Evolutionary conservation across 2,888 invertebrate species (phyloP), one percentile per base, ranked within the genome.

Genomic region (Notodonta dromedarius): DNA sequence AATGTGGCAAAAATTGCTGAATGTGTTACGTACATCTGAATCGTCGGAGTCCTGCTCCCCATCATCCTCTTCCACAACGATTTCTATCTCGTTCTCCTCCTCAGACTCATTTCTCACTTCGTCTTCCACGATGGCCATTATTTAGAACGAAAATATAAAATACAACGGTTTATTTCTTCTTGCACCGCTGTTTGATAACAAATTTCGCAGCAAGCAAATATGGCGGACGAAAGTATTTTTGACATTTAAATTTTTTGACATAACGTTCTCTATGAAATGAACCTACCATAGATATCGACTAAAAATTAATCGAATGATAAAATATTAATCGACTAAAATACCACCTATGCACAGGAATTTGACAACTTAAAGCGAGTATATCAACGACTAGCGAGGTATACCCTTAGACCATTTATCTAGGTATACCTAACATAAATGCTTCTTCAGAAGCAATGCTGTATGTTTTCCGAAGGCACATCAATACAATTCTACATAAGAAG

Each of bases 121-220:
- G 66, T 93, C 93, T 74, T 93, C 93, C 35, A 93, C 93, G 60
- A 93, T 89, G 74, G 93, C 93, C 93, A 93, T 93, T 69, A 73
- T 79, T 75, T 70, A 70, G 66, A 76, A 74, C 62, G 70, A 76
- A 78, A 75, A 63, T 63, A 65, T 67, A 68, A 62, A 35, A 65
- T 65, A 70, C 64, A 69, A 63, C 48, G 68, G 63, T 60, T 64
- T 71, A 72, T 60, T 67, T 67, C 61, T 56, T 62, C 66, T 67
- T 72, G 70, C 7, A 5, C 35, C 35, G 35, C 73, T 87, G 88
- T 88, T 88, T 88, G 83, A 82, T 85, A 89, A 86, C 87, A 88
- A 84, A 76, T 78, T 72, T 71, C 63, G 73, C 75, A 76, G 76
- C 69, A 73, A 72, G 76, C 69, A 72, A 72, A 59, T 77, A 74